phyloP scores from a whole-genome alignment of 2,888 invertebrate species.

The Dryomyza anilis region DNA sequence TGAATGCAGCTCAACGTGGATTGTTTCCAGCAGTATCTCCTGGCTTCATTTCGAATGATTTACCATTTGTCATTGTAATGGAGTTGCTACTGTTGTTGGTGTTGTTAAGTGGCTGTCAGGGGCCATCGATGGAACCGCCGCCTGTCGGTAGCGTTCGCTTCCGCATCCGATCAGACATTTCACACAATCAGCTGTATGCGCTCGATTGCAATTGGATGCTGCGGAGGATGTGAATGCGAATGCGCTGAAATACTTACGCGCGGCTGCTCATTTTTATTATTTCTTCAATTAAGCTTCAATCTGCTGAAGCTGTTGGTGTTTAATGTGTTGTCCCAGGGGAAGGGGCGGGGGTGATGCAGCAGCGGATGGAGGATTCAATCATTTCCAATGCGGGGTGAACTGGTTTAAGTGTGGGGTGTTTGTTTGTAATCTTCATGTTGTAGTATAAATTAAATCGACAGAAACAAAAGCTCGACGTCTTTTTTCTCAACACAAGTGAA shows the following conservation, averaged over 20 bases:
- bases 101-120: background rate
- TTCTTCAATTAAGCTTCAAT: constrained; percentile 22
- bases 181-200: background rate
- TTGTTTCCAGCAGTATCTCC: too few species aligned
- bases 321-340: constrained; percentile 13
- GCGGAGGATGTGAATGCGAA: too few species aligned
- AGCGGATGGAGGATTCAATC: background rate
- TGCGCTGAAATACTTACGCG: background rate
- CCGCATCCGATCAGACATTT: background rate
- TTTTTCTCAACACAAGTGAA: too few species aligned
- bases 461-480: too few species aligned
- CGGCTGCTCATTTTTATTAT: constrained; percentile 1
- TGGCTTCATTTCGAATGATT: background rate
- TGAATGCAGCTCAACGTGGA: too few species aligned
- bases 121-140: background rate
- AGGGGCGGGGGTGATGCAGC: constrained; percentile 5
- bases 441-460: background rate
- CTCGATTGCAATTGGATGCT: background rate
- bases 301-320: constrained; percentile 3
- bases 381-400: background rate
- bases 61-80: background rate
- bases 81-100: background rate
- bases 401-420: background rate
- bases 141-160: background rate
- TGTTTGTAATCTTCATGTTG: background rate